Evolutionary conservation across 2,113 vertebrate species (phyloP), one percentile per base, ranked within the genome.

Genomic region (Elephas maximus): DNA sequence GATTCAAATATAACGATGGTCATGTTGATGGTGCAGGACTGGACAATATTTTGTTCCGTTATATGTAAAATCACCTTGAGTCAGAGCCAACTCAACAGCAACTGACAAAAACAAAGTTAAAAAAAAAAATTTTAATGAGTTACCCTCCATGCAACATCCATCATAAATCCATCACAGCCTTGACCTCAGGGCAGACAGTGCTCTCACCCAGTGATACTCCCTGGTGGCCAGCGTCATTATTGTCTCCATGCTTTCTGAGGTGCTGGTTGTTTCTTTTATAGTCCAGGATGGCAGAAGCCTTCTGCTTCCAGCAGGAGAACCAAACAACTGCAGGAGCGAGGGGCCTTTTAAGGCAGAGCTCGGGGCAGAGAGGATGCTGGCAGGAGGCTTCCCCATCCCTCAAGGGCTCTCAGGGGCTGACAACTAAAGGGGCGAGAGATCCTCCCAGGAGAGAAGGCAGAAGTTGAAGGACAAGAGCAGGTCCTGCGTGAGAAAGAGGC

Each of bases 161-260:
- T 17, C 37, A 74, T 44, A 17, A 12, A 7, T 1, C 17, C 62
- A 8, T 23, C 24, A 44, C 0, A 6, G 11, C 10, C 0, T 41
- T 24, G 8, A 33, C 21, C 41, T 45, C 23, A 6, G 11, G 20
- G 0, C 1, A 18, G 30, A 6, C 2, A 51, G 15, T 48, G 4
- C 23, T 30, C 17, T 30, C 17, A 63, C 41, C 60, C 41, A 48
- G 20, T 30, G 28, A 10, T 51, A 67, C 53, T 9, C 45, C 63
- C 45, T 9, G 21, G 8, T 15, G 33, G 30, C 26, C 88, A 21
- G n/a, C 11, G 48, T 30, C 9, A 3, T 23, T 45, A 5, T 33
- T 30, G 65, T 37, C 53, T 82, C n/a, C n/a, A 10, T 17, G 28
- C 44, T 80, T 78, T 65, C 57, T 62, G 28, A 84, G 8, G 17